Percentiles rank a stretch among this genome's conserved stretches.
Conservation (phyloP, 92 coral and sea anemone genomes). For the Chrysogorgia sp. region DNA sequence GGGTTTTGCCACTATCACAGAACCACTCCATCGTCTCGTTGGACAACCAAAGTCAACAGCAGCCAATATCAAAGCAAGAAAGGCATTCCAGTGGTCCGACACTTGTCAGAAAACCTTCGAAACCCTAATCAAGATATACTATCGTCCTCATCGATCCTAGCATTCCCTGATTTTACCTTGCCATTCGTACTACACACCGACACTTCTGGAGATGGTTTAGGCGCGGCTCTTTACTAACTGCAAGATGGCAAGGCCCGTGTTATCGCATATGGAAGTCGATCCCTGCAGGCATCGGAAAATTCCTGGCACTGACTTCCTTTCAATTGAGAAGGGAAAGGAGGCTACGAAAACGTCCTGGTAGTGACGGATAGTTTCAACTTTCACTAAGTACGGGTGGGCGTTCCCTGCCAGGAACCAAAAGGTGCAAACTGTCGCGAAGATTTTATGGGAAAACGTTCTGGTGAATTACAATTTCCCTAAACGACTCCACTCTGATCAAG, state of each 20-base stretch:
- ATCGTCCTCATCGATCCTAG: slow-evolving; percentile 47
- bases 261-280: slow-evolving; percentile 47
- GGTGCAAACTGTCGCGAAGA: slow-evolving; percentile 53
- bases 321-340: slow-evolving; percentile 49
- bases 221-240: slow-evolving; percentile 3
- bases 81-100: slow-evolving; percentile 34
- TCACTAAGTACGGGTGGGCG: too few relatives aligned
- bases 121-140: not conserved
- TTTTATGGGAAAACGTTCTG: slow-evolving; percentile 48
- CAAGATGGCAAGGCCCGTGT: not conserved
- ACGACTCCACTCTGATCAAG: slow-evolving; percentile 53
- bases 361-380: too few relatives aligned
- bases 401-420: slow-evolving; percentile 57
- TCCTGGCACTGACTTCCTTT: slow-evolving; percentile 46
- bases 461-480: slow-evolving; percentile 41
- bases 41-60: slow-evolving; percentile 1
- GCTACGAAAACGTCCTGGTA: slow-evolving; percentile 46
- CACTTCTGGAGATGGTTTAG: slow-evolving; percentile 59
- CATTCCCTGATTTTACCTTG: slow-evolving; percentile 50
- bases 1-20: slow-evolving; percentile 39
- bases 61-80: not conserved
- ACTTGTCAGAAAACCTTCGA: slow-evolving; percentile 54
- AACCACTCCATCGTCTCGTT: slow-evolving; percentile 23
- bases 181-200: slow-evolving; percentile 59
- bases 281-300: slow-evolving; percentile 13